Evolutionary conservation across 2,113 vertebrate species (phyloP).

Genomic region (Heterochromis multidens): DNA sequence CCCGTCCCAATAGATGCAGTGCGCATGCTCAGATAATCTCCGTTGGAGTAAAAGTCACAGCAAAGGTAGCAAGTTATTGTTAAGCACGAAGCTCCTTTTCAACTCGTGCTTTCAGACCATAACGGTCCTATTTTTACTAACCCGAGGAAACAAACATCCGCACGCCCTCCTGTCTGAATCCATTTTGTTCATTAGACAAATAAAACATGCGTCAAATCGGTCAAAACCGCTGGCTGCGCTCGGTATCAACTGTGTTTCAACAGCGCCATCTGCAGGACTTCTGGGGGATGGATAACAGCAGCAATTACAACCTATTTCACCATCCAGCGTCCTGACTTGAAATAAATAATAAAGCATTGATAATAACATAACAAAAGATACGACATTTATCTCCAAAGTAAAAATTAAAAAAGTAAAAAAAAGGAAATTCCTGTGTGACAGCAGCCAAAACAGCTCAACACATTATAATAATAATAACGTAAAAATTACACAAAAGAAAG

Average conservation of each 20-base stretch:
- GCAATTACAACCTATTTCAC: constrained; percentile 60
- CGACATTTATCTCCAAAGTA: too few species aligned
- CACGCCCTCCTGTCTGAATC: fast-evolving
- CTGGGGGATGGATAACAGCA: not conserved
- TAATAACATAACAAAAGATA: not conserved
- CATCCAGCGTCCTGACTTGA: constrained; percentile 9
- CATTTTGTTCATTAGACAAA: not conserved
- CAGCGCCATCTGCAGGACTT: constrained; percentile 43
- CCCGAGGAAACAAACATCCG: not conserved
- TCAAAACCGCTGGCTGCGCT: constrained; percentile 36
- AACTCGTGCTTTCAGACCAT: not conserved
- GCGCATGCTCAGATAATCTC: constrained; percentile 72
- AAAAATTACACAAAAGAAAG: not conserved
- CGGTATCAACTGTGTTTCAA: not conserved
- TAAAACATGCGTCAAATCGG: not conserved
- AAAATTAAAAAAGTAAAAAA: too few species aligned
- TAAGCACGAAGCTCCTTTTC: too few species aligned
- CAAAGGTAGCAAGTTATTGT: constrained; percentile 30
- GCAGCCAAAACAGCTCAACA: not conserved
- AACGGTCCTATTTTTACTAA: fast-evolving
- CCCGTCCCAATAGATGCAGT: constrained; percentile 70
- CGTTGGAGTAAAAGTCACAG: constrained; percentile 50
- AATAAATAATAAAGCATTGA: not conserved
- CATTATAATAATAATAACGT: too few species aligned
- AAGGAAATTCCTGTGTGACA: not conserved